These are phyloP conservation scores for Lasioglossum pauxillum DNA, from an alignment of 2,888 invertebrate species.

Conservation along the genomic window DNA sequence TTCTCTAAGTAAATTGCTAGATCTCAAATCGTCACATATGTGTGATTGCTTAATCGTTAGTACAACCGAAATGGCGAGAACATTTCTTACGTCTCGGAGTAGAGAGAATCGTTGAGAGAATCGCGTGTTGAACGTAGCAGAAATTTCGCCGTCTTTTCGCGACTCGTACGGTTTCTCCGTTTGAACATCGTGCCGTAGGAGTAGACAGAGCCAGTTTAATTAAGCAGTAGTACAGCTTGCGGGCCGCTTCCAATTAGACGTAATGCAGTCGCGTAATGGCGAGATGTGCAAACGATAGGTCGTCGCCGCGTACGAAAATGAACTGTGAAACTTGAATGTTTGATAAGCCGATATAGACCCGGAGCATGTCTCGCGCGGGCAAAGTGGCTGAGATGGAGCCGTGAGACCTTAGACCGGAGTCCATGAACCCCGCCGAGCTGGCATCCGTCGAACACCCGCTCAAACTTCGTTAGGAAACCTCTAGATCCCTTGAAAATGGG, in stretches of 20 bases:
- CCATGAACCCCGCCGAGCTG: not conserved
- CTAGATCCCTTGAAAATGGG: not conserved
- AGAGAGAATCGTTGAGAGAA: no score
- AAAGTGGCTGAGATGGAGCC: not conserved
- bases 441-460: not conserved
- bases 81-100: no score
- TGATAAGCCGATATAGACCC: conserved; percentile 18
- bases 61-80: no score
- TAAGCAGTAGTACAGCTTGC: not conserved
- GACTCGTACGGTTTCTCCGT: not conserved
- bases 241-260: conserved; percentile 10
- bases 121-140: no score
- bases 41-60: no score
- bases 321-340: conserved; percentile 6
- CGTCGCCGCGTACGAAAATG: conserved; percentile 8
- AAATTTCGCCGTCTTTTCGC: not conserved
- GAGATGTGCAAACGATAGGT: not conserved
- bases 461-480: not conserved
- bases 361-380: not conserved
- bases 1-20: no score
- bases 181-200: not conserved
- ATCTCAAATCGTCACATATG: no score
- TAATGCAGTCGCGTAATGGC: conserved; percentile 10
- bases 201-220: not conserved
- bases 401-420: not conserved